phyloP scores from a whole-genome alignment of 2,888 invertebrate genomes.

The Nephrotoma flavescens region DNA sequence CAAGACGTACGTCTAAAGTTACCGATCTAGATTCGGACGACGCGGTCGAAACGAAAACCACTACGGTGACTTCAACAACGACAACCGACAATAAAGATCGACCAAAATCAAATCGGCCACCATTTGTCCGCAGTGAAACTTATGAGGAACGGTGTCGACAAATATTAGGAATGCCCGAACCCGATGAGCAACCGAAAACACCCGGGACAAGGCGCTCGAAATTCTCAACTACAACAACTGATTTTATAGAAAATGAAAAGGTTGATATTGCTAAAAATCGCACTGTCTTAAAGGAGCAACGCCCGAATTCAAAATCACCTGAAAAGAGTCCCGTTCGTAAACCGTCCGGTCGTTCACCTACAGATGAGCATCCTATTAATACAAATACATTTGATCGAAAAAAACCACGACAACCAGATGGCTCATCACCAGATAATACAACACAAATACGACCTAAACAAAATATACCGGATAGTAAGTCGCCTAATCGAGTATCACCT shows the following conservation, averaged over 20 bases:
- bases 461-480: neutral
- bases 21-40: neutral
- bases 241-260: neutral
- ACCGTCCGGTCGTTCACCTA: neutral
- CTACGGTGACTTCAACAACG: conserved; percentile 14
- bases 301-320: neutral
- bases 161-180: conserved; percentile 43
- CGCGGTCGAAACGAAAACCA: conserved; percentile 5
- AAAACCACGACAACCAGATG: neutral
- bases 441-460: neutral
- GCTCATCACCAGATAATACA: neutral
- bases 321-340: neutral
- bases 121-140: conserved; percentile 49
- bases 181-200: neutral
- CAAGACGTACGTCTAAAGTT: neutral
- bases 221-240: neutral
- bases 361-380: neutral
- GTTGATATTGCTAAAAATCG: neutral
- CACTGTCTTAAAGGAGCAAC: neutral
- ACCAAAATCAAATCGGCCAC: conserved; percentile 36
- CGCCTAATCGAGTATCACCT: neutral
- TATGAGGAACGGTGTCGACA: conserved; percentile 58
- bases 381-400: neutral
- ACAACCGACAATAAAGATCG: conserved; percentile 11
- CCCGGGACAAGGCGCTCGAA: neutral